A percentile compares a stretch with the other conserved stretches of the same genome.
Evolutionary conservation across 2,113 vertebrate species (phyloP).

Genomic region (Pseudorectes ferrugineus): DNA sequence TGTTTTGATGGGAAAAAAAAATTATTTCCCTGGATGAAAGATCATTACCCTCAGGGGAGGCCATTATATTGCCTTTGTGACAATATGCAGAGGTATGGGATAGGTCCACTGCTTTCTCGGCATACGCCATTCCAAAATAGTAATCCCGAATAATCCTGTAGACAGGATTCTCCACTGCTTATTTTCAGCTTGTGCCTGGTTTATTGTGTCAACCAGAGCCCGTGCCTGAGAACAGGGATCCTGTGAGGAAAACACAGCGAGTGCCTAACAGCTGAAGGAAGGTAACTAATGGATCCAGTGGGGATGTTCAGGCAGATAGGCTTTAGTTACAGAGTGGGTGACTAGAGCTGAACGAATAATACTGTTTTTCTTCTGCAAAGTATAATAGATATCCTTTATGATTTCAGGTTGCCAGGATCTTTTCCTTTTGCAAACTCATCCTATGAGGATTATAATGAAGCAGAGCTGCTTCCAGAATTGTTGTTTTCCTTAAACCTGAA

Average conservation of each 20-base stretch:
- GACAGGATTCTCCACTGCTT: background rate
- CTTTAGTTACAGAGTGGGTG: background rate
- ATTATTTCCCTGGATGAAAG: background rate
- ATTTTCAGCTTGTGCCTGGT: background rate
- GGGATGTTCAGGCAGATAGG: background rate
- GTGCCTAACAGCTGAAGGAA: background rate
- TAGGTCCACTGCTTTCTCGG: background rate
- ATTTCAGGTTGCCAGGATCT: background rate
- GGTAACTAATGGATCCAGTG: background rate
- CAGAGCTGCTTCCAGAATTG: background rate
- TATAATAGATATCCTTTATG: background rate
- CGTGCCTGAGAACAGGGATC: background rate
- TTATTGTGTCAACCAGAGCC: background rate
- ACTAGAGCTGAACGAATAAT: background rate
- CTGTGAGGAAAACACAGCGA: background rate
- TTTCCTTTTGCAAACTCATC: background rate
- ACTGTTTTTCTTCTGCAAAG: background rate
- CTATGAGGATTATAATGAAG: conserved; percentile 1
- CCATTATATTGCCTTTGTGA: background rate
- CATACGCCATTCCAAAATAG: background rate
- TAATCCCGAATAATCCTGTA: background rate
- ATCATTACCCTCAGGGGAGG: background rate
- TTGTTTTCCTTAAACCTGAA: conserved; percentile 4
- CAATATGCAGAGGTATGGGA: background rate
- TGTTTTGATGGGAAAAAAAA: background rate